Percentiles rank a stretch among this genome's conserved stretches.
phyloP scores from a whole-genome alignment of 2,888 invertebrate species.

The Chloroclysta siterata region DNA sequence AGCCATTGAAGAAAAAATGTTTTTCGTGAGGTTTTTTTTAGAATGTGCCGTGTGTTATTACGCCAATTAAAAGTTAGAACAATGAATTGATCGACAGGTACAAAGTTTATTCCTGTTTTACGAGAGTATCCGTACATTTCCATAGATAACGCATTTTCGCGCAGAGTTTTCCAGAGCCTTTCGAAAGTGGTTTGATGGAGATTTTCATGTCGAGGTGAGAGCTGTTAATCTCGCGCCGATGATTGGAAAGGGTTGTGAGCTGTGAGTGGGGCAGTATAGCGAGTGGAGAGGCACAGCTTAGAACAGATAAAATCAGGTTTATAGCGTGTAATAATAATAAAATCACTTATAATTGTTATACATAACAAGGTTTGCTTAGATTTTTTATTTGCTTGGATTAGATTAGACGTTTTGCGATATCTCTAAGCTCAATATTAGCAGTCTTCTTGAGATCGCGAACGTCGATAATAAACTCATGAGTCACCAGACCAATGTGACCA shows the following conservation, averaged over 20 bases:
- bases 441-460: constrained; percentile 96
- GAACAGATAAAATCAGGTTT: neutral
- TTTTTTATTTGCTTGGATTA: too few relatives aligned
- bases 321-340: neutral
- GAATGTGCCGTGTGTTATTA: constrained; percentile 12
- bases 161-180: constrained; percentile 23
- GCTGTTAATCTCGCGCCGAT: constrained; percentile 26
- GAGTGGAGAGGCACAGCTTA: constrained; percentile 8
- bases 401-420: constrained; percentile 98
- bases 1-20: neutral
- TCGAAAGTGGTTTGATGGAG: constrained; percentile 12
- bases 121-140: constrained; percentile 49
- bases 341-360: too few relatives aligned
- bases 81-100: constrained; percentile 47
- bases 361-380: too few relatives aligned
- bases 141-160: constrained; percentile 32
- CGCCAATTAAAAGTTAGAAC: constrained; percentile 52
- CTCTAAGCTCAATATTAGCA: constrained; percentile 97
- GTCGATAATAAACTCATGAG: constrained; percentile 99
- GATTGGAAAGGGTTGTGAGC: constrained; percentile 22
- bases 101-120: constrained; percentile 56
- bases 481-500: constrained; percentile 94
- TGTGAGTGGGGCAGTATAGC: constrained; percentile 17
- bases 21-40: neutral
- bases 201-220: constrained; percentile 18